phyloP scores from a whole-genome alignment of 2,888 invertebrate species.

The Neoaliturus tenellus region DNA sequence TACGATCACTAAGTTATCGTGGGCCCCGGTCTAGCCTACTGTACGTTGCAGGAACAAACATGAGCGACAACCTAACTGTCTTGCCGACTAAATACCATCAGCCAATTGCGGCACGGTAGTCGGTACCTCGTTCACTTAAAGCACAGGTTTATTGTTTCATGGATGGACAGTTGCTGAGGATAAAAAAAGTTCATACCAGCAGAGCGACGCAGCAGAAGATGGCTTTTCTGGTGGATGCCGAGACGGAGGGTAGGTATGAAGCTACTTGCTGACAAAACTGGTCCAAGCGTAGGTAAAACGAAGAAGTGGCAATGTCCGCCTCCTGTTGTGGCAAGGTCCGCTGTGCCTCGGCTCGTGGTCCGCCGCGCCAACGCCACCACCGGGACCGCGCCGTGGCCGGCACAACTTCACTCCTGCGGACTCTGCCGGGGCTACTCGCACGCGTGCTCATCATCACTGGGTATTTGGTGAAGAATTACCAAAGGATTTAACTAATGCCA shows the following conservation, averaged over 20 bases:
- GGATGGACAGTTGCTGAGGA: too few species aligned
- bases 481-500: too few species aligned
- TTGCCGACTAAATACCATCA: too few species aligned
- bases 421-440: background rate
- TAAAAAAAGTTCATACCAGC: background rate
- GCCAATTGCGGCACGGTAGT: too few species aligned
- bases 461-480: background rate
- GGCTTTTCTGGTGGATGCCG: background rate
- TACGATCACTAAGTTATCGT: too few species aligned
- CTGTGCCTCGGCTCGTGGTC: too few species aligned
- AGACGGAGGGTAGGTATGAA: background rate
- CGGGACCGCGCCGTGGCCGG: background rate
- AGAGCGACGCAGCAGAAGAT: background rate
- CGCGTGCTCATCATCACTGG: background rate
- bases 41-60: too few species aligned
- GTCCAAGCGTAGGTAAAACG: background rate
- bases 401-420: too few species aligned
- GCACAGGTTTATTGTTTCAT: too few species aligned
- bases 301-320: background rate
- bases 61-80: too few species aligned
- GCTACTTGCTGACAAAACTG: background rate
- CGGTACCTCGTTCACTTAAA: too few species aligned
- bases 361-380: slow-evolving; percentile 7
- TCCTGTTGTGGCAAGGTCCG: background rate
- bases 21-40: too few species aligned